Evolutionary conservation across 2,797 vertebrate species (phyloP), one percentile per base, ranked within the genome.

Genomic region (Acestrorhynchus altus): DNA sequence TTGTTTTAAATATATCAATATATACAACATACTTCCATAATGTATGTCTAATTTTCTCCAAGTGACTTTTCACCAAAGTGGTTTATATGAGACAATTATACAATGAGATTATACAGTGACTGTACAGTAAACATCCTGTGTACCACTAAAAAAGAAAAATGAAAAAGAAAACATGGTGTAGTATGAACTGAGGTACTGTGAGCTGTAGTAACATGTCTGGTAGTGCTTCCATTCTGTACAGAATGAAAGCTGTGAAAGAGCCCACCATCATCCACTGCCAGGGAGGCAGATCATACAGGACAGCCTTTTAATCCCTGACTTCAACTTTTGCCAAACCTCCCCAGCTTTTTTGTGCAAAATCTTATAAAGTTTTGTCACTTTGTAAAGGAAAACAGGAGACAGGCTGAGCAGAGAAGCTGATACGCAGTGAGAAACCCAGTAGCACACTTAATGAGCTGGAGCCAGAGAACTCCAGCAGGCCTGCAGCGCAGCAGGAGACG

Each of bases 361-460:
- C 24, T 49, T n/a, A 61, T 26, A 28, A 49, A 49, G 20, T n/a
- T 9, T 26, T 20, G 8, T 7, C 12, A 46, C 18, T 66, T 65
- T 64, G 16, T 40, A 4, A 39, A 24, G 22, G 15, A 46, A 52
- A 71, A 40, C 16, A 54, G 76, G 47, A 40, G 76, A 70, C 57
- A 54, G 57, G 31, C 31, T 35, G 31, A 56, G 39, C 47, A 56
- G 51, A 39, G 9, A 68, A 46, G 20, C 40, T 49, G 44, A 78
- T 35, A 51, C 4, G 24, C 52, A 42, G 71, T 20, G 40, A 78
- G 56, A 66, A 31, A 39, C 67, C 13, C 59, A 67, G 67, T 52
- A 66, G 67, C 72, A 79, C 72, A 76, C 40, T 59, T 75, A 79
- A 75, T 82, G 49, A 78, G 59, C 59, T 67, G 64, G 47, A 67